phyloP scores from a whole-genome alignment of 2,797 vertebrate genomes.

The Lutjanus argentimaculatus region DNA sequence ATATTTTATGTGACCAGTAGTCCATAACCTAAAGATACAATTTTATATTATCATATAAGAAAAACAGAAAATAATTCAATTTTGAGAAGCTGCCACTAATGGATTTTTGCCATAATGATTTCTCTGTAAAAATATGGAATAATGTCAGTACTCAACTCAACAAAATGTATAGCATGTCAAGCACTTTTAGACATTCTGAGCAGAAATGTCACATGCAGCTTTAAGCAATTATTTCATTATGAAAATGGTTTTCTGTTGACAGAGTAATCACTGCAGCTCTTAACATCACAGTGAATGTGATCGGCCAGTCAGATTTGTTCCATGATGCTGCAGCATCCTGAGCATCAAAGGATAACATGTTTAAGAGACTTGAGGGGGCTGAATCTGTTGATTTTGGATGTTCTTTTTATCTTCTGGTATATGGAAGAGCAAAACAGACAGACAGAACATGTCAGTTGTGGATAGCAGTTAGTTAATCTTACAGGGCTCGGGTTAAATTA shows the following conservation, averaged over 20 bases:
- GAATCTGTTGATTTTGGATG: neutral
- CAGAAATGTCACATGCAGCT: too few species aligned
- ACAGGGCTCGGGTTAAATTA: constrained; percentile 8
- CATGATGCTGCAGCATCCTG: too few species aligned
- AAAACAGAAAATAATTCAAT: neutral
- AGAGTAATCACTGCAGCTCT: neutral
- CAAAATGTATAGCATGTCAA: too few species aligned
- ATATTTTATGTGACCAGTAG: neutral
- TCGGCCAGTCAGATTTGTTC: too few species aligned
- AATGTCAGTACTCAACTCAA: too few species aligned
- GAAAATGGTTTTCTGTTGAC: neutral
- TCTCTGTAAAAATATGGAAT: too few species aligned
- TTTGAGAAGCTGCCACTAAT: neutral
- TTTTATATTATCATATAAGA: neutral
- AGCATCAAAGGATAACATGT: neutral
- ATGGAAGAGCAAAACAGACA: neutral
- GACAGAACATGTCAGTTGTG: neutral
- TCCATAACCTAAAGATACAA: neutral
- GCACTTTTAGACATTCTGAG: too few species aligned
- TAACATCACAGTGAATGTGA: neutral
- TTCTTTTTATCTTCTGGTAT: neutral
- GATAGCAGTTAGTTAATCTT: neutral
- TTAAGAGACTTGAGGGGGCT: neutral
- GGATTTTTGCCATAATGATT: neutral
- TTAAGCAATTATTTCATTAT: neutral